Percentiles rank a stretch among this genome's conserved stretches.
Evolutionary conservation across 2,888 invertebrate genomes (phyloP).

Genomic region (Parnassius smintheus): DNA sequence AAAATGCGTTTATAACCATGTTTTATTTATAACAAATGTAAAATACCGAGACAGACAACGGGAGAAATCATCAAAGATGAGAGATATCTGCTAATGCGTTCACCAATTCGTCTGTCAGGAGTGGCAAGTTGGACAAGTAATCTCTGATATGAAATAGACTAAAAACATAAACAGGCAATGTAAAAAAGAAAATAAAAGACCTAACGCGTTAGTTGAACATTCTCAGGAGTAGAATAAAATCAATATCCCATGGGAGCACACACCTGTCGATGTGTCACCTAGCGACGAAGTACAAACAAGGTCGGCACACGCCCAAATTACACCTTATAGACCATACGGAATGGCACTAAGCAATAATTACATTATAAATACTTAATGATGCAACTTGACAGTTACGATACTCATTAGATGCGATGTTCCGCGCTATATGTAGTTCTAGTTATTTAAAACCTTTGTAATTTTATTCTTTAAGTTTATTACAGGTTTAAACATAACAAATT

Average conservation of each 20-base stretch:
- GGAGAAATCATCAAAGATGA: too few relatives aligned
- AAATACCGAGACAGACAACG: too few relatives aligned
- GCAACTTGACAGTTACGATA: too few relatives aligned
- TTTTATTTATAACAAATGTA: too few relatives aligned
- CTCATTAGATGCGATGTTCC: not conserved
- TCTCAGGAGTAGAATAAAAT: constrained; percentile 42
- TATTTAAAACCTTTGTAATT: not conserved
- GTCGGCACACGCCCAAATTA: constrained; percentile 43
- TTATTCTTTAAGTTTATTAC: too few relatives aligned
- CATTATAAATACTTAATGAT: constrained; percentile 18
- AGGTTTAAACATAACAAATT: too few relatives aligned
- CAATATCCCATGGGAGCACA: constrained; percentile 55
- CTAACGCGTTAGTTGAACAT: constrained; percentile 17
- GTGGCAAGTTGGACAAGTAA: too few relatives aligned
- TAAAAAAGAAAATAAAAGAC: constrained; percentile 14
- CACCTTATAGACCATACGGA: not conserved
- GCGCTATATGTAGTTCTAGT: not conserved
- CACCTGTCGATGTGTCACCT: constrained; percentile 59
- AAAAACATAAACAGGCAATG: too few relatives aligned
- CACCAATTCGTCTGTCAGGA: too few relatives aligned
- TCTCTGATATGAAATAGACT: too few relatives aligned
- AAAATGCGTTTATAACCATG: too few relatives aligned
- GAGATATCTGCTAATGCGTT: too few relatives aligned
- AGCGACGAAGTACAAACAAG: constrained; percentile 62
- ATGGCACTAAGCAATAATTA: constrained; percentile 14